Evolutionary conservation across 2,888 invertebrate species (phyloP), one percentile per base, ranked within the genome.

Genomic region (Eumacrocentrus americanus): DNA sequence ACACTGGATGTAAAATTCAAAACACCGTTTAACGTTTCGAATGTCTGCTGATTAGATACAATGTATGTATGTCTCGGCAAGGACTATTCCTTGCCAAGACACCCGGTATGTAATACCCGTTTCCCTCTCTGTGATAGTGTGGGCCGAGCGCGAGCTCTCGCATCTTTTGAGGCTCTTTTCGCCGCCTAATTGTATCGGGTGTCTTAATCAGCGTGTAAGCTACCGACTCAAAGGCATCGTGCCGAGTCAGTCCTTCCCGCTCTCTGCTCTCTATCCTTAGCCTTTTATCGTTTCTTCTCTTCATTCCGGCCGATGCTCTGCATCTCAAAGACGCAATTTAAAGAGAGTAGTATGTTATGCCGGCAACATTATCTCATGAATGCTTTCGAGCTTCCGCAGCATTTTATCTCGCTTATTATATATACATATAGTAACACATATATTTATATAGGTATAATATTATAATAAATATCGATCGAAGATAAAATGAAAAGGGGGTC

Each of bases 161-260:
- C 71, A 69, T 66, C 76, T 74, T 76, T 78, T 78, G 75, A 77
- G 73, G 72, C 72, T 23, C 73, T 71, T 72, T 73, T 72, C 67
- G 67, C 72, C 71, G 72, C 77, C 77, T 78, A 79, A 79, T 79
- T 79, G 79, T 76, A 79, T 78, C 74, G 78, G 72, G 76, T 75
- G 77, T 79, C 78, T 78, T 79, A 79, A 79, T 79, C 78, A 77
- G 77, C 78, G 77, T 78, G 71, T 75, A 78, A 78, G 78, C 77
- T 76, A 73, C 73, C 70, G 70, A 72, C 71, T 72, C 70, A 73
- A 71, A 72, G 70, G 71, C 60, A 54, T 65, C 68, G 62, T 58
- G 54, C 63, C 61, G 46, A 60, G 58, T 46, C 58, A 58, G 58
- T 64, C 56, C 67, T 62, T 46, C 67, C 63, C 56, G 55, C 40